A percentile compares a stretch with the other conserved stretches of the same genome.
Conservation (phyloP, 1,140 invertebrate genomes). For the Tetragnatha versicolor region DNA sequence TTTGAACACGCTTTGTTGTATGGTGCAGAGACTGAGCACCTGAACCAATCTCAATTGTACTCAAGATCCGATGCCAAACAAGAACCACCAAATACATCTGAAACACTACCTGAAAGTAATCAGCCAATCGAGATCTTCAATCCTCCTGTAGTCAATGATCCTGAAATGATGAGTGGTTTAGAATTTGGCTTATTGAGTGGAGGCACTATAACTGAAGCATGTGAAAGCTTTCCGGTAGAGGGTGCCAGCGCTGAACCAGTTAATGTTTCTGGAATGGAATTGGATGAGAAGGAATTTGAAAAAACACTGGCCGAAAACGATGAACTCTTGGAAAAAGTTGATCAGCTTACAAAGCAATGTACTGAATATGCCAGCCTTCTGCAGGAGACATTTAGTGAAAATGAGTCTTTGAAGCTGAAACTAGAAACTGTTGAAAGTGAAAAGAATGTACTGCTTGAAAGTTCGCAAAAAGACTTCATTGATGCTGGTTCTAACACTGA, state of each 20-base stretch:
- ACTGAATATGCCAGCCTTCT: not conserved
- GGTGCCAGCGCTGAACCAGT: not conserved
- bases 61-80: no score
- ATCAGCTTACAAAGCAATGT: not conserved
- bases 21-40: constrained; percentile 30
- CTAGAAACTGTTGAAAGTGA: constrained; percentile 13
- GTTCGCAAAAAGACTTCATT: not conserved
- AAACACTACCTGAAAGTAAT: not conserved
- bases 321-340: not conserved
- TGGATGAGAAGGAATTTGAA: not conserved
- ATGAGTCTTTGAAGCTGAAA: constrained; percentile 18
- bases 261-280: not conserved
- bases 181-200: constrained; percentile 30
- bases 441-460: not conserved
- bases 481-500: not conserved
- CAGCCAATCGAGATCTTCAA: not conserved
- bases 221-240: not conserved
- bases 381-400: constrained; percentile 24
- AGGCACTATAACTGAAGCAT: constrained; percentile 3
- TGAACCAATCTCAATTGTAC: no score
- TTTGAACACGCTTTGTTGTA: constrained; percentile 35
- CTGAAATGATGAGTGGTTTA: not conserved
- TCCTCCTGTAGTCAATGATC: not conserved
- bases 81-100: no score
- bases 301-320: not conserved